Evolutionary conservation across 2,113 vertebrate species (phyloP), one percentile per base, ranked within the genome.

Genomic region (Potamarius usumacintae): DNA sequence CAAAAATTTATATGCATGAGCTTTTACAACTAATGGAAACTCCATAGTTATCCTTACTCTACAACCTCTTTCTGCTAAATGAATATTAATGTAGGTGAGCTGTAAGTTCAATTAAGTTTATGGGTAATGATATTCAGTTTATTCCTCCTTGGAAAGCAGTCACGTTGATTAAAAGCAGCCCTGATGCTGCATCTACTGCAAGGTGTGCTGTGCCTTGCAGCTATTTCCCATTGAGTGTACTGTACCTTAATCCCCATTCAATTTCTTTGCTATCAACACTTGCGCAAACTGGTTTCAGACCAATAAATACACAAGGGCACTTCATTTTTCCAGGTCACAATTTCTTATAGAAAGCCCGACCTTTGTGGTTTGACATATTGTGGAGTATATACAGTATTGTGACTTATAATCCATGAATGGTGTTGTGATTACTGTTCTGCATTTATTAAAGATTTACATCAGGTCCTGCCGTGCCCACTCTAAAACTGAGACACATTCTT

Each of bases 101-200:
- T 89, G 85, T 90, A 93, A 93, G 93, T 94, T 95, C 93, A 92
- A 92, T 95, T 95, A 94, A 95, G 94, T 95, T 95, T 95, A 95
- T 93, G 93, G 93, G 93, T 95, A 95, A 96, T 96, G 94, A 96
- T 96, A 95, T 95, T 95, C 92, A 94, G 92, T 94, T 94, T 95
- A 95, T 95, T 95, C 94, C 94, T 94, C 90, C 92, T 94, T 93
- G 93, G 94, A 93, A 92, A 94, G 90, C 91, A 94, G 94, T 95
- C 94, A 92, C 89, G 85, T 92, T 95, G 95, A 96, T 96, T 95
- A 95, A 95, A 95, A 92, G 92, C 91, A 85, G 91, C 90, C 42
- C 91, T 76, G 84, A 88, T 57, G 63, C 87, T 62, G 71, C 91
- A 93, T 92, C 91, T 88, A 89, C 90, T 91, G 91, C 88, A 90